These are phyloP conservation scores for Cotesia vestalis DNA, from an alignment of 1,140 invertebrate species.

Conservation along the genomic window DNA sequence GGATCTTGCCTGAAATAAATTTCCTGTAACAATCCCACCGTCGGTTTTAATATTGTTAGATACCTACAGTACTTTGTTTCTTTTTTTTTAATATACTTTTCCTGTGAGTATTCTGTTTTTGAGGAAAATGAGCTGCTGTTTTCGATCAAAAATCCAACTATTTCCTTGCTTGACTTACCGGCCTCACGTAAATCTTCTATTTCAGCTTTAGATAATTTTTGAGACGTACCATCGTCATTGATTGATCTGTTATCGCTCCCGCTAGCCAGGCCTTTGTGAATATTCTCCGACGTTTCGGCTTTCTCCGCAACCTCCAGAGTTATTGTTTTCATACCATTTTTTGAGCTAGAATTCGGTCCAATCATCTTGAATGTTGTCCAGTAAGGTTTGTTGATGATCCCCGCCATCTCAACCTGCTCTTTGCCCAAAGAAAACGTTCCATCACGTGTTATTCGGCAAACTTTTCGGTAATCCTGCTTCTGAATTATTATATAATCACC, in stretches of 20 bases:
- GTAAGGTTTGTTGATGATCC: constrained; percentile 76
- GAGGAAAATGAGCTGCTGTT: constrained; percentile 87
- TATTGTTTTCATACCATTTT: constrained; percentile 69
- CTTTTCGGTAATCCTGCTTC: constrained; percentile 78
- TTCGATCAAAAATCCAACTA: constrained; percentile 85
- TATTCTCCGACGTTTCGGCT: constrained; percentile 52
- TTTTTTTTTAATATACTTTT: constrained; percentile 95
- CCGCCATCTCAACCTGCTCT: constrained; percentile 76
- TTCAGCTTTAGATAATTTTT: constrained; percentile 83
- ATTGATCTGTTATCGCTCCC: constrained; percentile 88
- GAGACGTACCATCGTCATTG: constrained; percentile 84
- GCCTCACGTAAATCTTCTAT: constrained; percentile 80
- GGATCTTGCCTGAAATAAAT: constrained; percentile 82
- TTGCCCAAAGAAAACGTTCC: constrained; percentile 74
- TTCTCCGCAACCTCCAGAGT: constrained; percentile 66
- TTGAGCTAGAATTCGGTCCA: constrained; percentile 57
- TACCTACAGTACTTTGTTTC: constrained; percentile 89
- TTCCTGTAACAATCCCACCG: constrained; percentile 77
- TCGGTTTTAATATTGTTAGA: constrained; percentile 79
- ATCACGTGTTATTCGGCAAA: constrained; percentile 75
- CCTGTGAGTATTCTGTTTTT: constrained; percentile 92
- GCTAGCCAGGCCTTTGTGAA: constrained; percentile 57
- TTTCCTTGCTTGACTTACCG: constrained; percentile 80
- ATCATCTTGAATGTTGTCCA: constrained; percentile 84
- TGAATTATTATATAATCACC: constrained; percentile 80